phyloP scores from a whole-genome alignment of 2,113 vertebrate genomes.

The Rhinolophus sinicus region DNA sequence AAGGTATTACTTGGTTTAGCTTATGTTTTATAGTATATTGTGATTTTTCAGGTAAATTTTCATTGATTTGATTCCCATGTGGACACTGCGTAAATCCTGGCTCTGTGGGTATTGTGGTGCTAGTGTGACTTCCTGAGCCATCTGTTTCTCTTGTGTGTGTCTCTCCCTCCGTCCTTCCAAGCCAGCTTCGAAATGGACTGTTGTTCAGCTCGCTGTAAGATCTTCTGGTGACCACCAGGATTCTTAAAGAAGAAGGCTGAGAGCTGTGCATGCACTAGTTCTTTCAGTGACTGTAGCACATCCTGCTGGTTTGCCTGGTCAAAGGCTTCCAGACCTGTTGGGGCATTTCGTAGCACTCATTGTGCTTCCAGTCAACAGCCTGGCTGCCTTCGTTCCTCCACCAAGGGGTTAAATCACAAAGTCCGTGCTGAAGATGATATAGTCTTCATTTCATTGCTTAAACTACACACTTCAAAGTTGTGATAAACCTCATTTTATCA shows the following conservation, averaged over 20 bases:
- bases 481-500: not conserved
- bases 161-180: not conserved
- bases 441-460: not conserved
- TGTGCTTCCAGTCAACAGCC: not conserved
- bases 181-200: not conserved
- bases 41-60: not conserved
- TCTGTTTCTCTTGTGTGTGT: not conserved
- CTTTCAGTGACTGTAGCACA: not conserved
- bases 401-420: not conserved
- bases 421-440: not conserved
- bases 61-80: not conserved
- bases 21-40: not conserved
- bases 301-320: not conserved
- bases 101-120: not conserved
- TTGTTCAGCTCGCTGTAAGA: not conserved
- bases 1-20: not conserved
- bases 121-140: not conserved
- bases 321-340: not conserved
- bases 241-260: not conserved
- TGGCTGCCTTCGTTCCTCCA: not conserved
- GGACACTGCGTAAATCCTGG: not conserved
- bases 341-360: not conserved
- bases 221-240: not conserved
- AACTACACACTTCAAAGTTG: not conserved
- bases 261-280: not conserved